Percentiles rank a stretch among this genome's conserved stretches.
These are phyloP conservation scores for Seladonia tumulorum DNA, from an alignment of 2,888 invertebrate genomes.

Conservation along the genomic window DNA sequence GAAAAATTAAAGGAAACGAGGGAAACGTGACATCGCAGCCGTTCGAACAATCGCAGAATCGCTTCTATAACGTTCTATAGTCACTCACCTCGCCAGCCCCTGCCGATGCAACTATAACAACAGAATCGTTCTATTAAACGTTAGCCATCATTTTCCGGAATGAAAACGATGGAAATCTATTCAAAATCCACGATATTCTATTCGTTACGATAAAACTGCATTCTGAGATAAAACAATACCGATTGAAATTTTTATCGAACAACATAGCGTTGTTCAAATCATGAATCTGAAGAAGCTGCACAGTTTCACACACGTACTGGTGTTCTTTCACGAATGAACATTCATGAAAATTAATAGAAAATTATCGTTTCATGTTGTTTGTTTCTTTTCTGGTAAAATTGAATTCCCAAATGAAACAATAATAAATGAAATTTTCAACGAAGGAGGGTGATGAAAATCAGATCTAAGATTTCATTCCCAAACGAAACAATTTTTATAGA, in stretches of 20 bases:
- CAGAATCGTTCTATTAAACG: not conserved
- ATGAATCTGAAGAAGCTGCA: too few species aligned
- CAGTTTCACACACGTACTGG: not conserved
- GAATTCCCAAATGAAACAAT: too few species aligned
- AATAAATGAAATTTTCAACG: too few species aligned
- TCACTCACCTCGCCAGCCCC: not conserved
- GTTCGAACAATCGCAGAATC: constrained; percentile 1
- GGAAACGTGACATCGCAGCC: not conserved
- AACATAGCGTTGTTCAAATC: too few species aligned
- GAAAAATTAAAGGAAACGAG: not conserved
- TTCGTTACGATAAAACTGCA: not conserved
- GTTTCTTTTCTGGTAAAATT: too few species aligned
- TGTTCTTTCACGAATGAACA: too few species aligned
- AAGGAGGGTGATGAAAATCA: too few species aligned
- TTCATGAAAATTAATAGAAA: too few species aligned
- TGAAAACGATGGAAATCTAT: not conserved
- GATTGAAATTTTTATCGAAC: constrained; percentile 9
- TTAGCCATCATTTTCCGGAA: not conserved
- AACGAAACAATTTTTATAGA: too few species aligned
- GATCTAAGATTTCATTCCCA: too few species aligned
- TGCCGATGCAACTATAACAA: not conserved
- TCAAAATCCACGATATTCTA: not conserved
- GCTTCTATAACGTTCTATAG: not conserved
- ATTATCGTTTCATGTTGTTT: too few species aligned
- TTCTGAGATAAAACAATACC: not conserved